These are phyloP conservation scores for Drosophila lutescens DNA, from an alignment of 2,888 invertebrate species.

Conservation along the genomic window DNA sequence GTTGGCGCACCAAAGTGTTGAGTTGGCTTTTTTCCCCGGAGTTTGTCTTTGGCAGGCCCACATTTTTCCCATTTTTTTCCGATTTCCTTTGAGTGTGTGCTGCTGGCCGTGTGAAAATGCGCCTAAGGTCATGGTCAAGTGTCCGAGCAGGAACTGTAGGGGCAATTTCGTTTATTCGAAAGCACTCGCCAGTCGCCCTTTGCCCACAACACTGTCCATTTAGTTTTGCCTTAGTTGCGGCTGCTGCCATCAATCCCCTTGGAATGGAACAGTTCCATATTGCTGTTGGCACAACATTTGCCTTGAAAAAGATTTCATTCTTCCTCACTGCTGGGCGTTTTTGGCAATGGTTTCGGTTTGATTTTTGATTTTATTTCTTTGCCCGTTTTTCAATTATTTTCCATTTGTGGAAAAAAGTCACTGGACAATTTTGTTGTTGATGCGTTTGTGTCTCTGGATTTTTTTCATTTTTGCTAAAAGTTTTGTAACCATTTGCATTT, in stretches of 20 bases:
- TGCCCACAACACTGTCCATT: constrained; percentile 9
- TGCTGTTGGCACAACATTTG: constrained; percentile 60
- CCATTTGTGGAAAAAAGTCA: constrained; percentile 52
- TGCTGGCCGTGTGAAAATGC: constrained; percentile 63
- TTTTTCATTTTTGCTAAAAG: constrained; percentile 41
- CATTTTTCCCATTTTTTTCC: background rate
- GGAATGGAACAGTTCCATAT: constrained; percentile 41
- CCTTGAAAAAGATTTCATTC: constrained; percentile 26
- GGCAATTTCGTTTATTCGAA: constrained; percentile 72
- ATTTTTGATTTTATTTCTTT: constrained; percentile 23
- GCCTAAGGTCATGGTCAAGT: constrained; percentile 68
- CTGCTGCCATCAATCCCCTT: constrained; percentile 29
- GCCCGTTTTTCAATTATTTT: constrained; percentile 31
- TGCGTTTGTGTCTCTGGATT: constrained; percentile 14
- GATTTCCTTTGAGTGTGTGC: constrained; percentile 39
- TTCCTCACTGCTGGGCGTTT: constrained; percentile 7
- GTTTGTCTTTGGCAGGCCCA: constrained; percentile 1
- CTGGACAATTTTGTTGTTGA: constrained; percentile 63
- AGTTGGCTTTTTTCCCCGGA: background rate
- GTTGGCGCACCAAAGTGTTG: no score
- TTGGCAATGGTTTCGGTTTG: constrained; percentile 12
- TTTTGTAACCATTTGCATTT: constrained; percentile 59
- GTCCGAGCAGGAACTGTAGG: constrained; percentile 26
- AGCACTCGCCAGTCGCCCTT: constrained; percentile 25
- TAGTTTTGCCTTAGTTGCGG: constrained; percentile 23